Evolutionary conservation across 1,140 invertebrate species (phyloP), one percentile per base, ranked within the genome.

Genomic region (Triops longicaudatus): DNA sequence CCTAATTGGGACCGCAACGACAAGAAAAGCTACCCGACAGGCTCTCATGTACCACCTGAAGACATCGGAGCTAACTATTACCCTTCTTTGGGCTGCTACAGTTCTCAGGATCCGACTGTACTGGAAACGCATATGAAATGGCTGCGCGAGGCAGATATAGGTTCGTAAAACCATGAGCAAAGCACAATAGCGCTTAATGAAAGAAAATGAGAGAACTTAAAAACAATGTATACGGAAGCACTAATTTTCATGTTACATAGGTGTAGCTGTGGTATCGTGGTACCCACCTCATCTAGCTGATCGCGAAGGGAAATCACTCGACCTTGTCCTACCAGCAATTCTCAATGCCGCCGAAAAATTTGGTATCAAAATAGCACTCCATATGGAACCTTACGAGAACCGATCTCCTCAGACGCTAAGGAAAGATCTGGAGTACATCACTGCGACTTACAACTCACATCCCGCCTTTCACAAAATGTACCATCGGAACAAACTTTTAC

Each of bases 51-150:
- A 17, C 86, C 86, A 3, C 86, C 85, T 37, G 83, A 83, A 76
- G 86, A 87, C 78, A 83, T 87, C 77, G 86, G 84, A 7, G 80
- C 85, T 9, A 85, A 84, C 78, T 87, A 83, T 79, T 87, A 86
- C 78, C 86, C 86, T 31, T 26, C 81, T 50, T 80, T 87, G 14
- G 86, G 86, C 14, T 81, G 84, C 9, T 87, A 87, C 82, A 86
- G 84, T 79, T 86, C 85, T 44, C 78, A 79, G 63, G 82, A 86
- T 81, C 81, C 81, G 37, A 72, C 44, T 10, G 80, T 85, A 44
- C 80, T 87, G 31, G 80, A 83, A 17, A 79, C 79, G 26, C 86
- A 87, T 77, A 84, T 87, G 83, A 80, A 81, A 76, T 82, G 84
- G 82, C 83, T 86, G n/a, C 79, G 79, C 50, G 75, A 79, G 28